These are phyloP conservation scores for Phengaris alcon DNA, from an alignment of 2,888 invertebrate genomes.

Conservation along the genomic window DNA sequence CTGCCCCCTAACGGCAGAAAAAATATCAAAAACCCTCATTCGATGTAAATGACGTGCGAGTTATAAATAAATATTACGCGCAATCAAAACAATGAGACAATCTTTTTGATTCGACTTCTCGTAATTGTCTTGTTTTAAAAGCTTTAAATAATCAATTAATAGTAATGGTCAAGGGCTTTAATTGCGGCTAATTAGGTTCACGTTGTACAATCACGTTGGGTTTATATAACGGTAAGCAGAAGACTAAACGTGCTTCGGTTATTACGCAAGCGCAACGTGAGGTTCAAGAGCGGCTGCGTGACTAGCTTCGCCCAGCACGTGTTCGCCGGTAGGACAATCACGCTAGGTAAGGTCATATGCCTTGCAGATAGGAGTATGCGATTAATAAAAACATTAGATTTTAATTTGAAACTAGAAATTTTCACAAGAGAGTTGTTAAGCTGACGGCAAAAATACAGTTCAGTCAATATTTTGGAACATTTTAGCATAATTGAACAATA, in stretches of 20 bases:
- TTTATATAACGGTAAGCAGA: slow-evolving; percentile 69
- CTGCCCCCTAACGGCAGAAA: no score
- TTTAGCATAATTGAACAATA: not conserved
- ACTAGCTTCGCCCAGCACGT: slow-evolving; percentile 56
- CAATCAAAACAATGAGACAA: slow-evolving; percentile 12
- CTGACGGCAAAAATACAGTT: no score
- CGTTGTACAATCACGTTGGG: slow-evolving; percentile 68
- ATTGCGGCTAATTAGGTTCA: slow-evolving; percentile 59
- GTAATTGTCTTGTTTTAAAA: not conserved
- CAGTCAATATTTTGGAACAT: not conserved
- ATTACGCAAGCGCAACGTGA: slow-evolving; percentile 74
- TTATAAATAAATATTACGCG: slow-evolving; percentile 15
- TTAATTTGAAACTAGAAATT: not conserved
- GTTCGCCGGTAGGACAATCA: slow-evolving; percentile 50
- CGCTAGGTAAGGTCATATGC: slow-evolving; percentile 49
- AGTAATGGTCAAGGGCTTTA: slow-evolving; percentile 44
- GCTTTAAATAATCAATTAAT: not conserved
- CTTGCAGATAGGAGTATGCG: not conserved
- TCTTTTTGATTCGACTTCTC: not conserved
- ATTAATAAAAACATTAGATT: not conserved
- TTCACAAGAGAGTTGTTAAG: not conserved
- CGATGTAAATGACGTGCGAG: slow-evolving; percentile 1
- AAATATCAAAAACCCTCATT: not conserved
- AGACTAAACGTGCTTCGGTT: slow-evolving; percentile 57
- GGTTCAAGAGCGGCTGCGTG: slow-evolving; percentile 72